Evolutionary conservation across 2,797 vertebrate species (phyloP).

Genomic region (Galago senegalensis): DNA sequence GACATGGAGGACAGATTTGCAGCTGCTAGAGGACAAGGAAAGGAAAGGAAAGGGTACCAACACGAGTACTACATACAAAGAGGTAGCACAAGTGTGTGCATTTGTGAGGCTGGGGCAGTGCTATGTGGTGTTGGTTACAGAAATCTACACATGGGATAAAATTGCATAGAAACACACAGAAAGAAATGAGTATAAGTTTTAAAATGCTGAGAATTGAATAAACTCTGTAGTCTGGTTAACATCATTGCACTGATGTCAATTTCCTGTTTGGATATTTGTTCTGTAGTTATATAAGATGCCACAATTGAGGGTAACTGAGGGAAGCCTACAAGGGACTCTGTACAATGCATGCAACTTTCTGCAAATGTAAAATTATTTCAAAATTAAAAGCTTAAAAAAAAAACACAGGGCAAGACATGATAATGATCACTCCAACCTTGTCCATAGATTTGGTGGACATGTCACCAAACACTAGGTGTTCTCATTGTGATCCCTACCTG

Average conservation of each 20-base stretch:
- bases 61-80: background rate
- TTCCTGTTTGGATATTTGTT: background rate
- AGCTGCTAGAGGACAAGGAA: background rate
- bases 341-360: constrained; percentile 8
- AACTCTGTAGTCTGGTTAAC: background rate
- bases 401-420: background rate
- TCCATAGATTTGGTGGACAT: background rate
- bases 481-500: background rate
- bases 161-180: background rate
- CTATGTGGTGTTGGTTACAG: background rate
- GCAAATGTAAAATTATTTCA: constrained; percentile 13
- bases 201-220: background rate
- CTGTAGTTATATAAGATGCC: background rate
- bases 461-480: background rate
- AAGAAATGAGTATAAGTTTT: background rate
- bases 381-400: constrained; percentile 15
- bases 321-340: background rate
- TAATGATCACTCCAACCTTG: background rate
- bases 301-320: background rate
- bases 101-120: background rate
- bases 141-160: background rate
- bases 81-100: background rate
- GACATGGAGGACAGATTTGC: background rate
- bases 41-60: no score
- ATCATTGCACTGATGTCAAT: background rate